Percentiles rank a stretch among this genome's conserved stretches.
Evolutionary conservation across 2,797 vertebrate species (phyloP).

Genomic region (Taeniopygia guttata): DNA sequence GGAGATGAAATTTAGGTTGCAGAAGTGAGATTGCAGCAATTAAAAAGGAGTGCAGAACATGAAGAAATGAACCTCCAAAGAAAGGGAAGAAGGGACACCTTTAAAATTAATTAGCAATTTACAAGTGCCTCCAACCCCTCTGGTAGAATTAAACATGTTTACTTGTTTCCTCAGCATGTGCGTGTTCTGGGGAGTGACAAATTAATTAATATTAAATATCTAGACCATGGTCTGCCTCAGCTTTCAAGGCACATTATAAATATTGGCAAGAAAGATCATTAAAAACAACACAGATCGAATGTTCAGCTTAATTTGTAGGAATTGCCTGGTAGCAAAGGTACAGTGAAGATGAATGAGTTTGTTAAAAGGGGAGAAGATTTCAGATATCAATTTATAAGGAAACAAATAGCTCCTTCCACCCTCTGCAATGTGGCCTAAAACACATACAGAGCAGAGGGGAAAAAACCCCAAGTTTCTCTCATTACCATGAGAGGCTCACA

Average conservation of each 20-base stretch:
- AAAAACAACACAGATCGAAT: constrained; percentile 46
- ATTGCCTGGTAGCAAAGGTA: constrained; percentile 33
- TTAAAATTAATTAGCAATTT: neutral
- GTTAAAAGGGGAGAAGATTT: constrained; percentile 19
- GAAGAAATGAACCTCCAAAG: neutral
- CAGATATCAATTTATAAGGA: neutral
- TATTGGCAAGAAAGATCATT: constrained; percentile 49
- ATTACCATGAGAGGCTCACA: neutral
- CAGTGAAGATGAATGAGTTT: constrained; percentile 44
- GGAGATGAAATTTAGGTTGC: neutral
- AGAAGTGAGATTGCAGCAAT: neutral
- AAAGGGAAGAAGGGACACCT: neutral
- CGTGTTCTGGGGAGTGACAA: neutral
- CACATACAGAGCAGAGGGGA: neutral
- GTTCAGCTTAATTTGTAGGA: constrained; percentile 34
- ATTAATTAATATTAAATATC: constrained; percentile 37
- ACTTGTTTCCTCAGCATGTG: neutral
- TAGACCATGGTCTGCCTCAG: neutral
- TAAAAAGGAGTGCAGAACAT: neutral
- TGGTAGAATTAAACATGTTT: neutral
- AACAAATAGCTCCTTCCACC: neutral
- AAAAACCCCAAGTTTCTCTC: neutral
- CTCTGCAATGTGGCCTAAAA: neutral
- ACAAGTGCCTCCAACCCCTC: neutral
- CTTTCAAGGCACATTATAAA: constrained; percentile 35